Base-by-base conservation (phyloP, 1,140 invertebrate genomes). In the Aphaenogaster ashmeadi region DNA sequence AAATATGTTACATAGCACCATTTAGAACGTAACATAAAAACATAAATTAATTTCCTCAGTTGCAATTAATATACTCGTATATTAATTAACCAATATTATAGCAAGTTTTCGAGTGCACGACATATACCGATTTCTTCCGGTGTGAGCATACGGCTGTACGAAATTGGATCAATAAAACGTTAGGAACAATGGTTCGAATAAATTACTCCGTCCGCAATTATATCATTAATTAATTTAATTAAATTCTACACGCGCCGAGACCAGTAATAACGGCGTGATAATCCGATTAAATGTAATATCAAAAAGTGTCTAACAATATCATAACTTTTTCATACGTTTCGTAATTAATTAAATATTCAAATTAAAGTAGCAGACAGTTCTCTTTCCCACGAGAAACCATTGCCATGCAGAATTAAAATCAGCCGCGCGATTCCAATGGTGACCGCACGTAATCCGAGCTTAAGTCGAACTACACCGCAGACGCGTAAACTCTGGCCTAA, bases 401-500 rank as follows among this genome's bases (percentile, higher is more conserved):
- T 50, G 41, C 18, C n/a, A 44, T 36, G 41, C 18, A 38, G 69
- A 84, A 60, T 50, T 41, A 60, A 75, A 60, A 75, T 60, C 54
- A 60, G 13, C 18, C 27, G 38, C 47, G 44, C 44, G 41, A 74
- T 84, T 84, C 4, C 21, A 27, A 81, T n/a, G 50, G 66, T 81
- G 66, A 81, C 50, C 66, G 47, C 66, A 33, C 50, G 38, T 81
- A 81, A 72, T 75, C 69, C 41, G 27, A n/a, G 27, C 69, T 84
- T 75, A 75, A 74, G 54, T 84, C 13, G 27, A 75, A 62, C 33
- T 84, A 60, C n/a, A 75, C 52, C 52, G 41, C 80, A 84, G 54
- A 58, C 52, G 80, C 80, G 80, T 84, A 84, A 83, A 84, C 80
- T 60, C 62, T 47, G 38, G 69, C 58, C 54, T 75, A 87, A 87